A percentile compares a stretch with the other conserved stretches of the same genome.
Evolutionary conservation across 1,140 invertebrate species (phyloP).

Genomic region (Globodera rostochiensis): DNA sequence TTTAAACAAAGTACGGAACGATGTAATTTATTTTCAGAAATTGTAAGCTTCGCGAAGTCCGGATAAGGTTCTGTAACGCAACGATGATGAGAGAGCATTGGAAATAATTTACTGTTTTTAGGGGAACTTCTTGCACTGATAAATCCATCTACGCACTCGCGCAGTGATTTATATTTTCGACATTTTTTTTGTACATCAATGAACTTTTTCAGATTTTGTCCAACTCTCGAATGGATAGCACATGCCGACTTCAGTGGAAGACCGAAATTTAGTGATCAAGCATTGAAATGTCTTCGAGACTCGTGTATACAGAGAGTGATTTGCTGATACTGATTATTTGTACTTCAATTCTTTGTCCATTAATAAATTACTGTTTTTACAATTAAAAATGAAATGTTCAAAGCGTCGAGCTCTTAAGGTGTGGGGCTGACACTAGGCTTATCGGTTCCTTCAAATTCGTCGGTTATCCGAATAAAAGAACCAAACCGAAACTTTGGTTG

Average conservation of each 20-base stretch:
- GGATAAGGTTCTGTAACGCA: conserved; percentile 39
- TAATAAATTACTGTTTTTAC: no score
- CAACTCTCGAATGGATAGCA: conserved; percentile 61
- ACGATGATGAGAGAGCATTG: background rate
- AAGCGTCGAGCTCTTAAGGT: no score
- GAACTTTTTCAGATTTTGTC: conserved; percentile 45
- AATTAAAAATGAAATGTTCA: no score
- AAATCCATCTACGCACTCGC: conserved; percentile 60
- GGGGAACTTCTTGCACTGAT: conserved; percentile 60
- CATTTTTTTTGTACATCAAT: no score
- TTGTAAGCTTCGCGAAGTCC: conserved; percentile 55
- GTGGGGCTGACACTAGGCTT: no score
- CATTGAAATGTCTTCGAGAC: conserved; percentile 58
- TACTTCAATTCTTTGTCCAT: background rate
- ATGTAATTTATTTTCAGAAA: conserved; percentile 39
- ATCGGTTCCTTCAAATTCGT: no score
- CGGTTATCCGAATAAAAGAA: no score
- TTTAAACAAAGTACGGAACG: no score
- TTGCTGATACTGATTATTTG: conserved; percentile 42
- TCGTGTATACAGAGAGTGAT: conserved; percentile 63
- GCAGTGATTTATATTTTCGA: conserved; percentile 34
- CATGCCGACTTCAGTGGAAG: conserved; percentile 62
- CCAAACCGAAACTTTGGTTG: no score
- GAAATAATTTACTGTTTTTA: background rate
- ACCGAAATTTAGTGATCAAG: conserved; percentile 60